These are phyloP conservation scores for Lepilemur ruficaudatus DNA, from an alignment of 2,797 vertebrate genomes.

Conservation along the genomic window DNA sequence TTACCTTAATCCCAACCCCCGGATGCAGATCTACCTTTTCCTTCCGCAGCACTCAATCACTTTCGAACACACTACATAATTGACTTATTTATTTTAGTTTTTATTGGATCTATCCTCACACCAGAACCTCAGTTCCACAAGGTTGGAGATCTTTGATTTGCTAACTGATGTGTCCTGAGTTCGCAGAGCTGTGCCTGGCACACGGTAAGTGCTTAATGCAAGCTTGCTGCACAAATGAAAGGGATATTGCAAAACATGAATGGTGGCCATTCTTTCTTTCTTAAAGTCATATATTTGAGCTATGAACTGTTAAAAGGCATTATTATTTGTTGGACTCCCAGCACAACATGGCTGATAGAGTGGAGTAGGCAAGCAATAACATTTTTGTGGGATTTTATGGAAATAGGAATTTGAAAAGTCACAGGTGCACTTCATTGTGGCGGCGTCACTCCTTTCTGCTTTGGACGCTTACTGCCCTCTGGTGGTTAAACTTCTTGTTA, in stretches of 20 bases:
- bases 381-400: neutral
- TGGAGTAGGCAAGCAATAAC: neutral
- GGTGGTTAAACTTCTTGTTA: constrained; percentile 29
- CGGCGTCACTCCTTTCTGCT: neutral
- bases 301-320: neutral
- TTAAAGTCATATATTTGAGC: neutral
- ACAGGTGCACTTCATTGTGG: neutral
- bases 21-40: neutral
- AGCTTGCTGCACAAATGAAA: neutral
- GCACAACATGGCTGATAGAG: neutral
- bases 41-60: neutral
- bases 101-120: neutral
- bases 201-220: neutral
- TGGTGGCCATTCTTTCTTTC: neutral
- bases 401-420: constrained; percentile 12
- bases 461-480: constrained; percentile 54
- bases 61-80: neutral
- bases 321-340: neutral
- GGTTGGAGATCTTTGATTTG: neutral
- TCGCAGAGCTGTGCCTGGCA: neutral
- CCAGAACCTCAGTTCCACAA: neutral
- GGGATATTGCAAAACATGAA: neutral
- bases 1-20: neutral
- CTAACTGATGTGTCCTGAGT: neutral
- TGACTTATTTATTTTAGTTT: neutral